These are phyloP conservation scores for Mythimna albipuncta DNA, from an alignment of 2,888 invertebrate species.

Conservation along the genomic window DNA sequence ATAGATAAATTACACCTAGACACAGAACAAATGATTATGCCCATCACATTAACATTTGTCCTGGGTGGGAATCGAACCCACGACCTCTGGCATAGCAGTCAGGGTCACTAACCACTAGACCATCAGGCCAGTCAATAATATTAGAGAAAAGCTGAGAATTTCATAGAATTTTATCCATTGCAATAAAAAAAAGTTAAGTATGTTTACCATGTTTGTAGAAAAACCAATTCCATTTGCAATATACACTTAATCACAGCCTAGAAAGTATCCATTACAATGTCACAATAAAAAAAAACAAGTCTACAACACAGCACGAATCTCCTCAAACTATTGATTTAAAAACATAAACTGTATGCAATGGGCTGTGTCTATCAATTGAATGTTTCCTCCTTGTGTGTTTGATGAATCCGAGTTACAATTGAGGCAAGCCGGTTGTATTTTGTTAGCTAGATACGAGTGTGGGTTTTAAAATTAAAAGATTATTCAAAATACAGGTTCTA, in stretches of 20 bases:
- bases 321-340: slow-evolving; percentile 28
- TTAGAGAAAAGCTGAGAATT: too few species aligned
- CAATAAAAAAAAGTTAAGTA: neutral
- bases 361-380: slow-evolving; percentile 49
- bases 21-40: too few species aligned
- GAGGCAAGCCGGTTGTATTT: slow-evolving; percentile 21
- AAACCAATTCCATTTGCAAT: neutral
- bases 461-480: neutral
- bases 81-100: too few species aligned
- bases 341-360: slow-evolving; percentile 26
- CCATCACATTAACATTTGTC: too few species aligned
- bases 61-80: too few species aligned
- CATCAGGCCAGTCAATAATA: too few species aligned
- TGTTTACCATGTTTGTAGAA: neutral
- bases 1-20: too few species aligned
- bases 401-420: slow-evolving; percentile 1
- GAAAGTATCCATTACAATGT: neutral
- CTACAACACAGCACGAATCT: neutral
- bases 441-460: neutral
- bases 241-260: neutral
- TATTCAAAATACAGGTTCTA: too few species aligned
- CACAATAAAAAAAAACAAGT: neutral
- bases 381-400: slow-evolving; percentile 51
- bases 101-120: too few species aligned
- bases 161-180: too few species aligned